A percentile compares a stretch with the other conserved stretches of the same genome.
phyloP scores from a whole-genome alignment of 2,888 invertebrate species.

The Thera britannica region DNA sequence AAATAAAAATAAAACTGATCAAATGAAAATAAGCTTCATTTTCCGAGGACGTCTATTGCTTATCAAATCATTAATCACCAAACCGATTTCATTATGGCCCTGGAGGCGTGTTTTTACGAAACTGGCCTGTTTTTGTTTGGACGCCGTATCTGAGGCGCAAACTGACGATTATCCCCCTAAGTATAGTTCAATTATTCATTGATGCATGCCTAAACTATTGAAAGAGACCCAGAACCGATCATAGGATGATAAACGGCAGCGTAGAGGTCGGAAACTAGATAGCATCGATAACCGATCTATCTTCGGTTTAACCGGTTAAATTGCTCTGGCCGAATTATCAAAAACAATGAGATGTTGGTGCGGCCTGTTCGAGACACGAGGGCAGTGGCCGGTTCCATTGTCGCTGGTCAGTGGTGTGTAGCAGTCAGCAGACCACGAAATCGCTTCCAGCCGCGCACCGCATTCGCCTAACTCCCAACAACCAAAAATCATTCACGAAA shows the following conservation, averaged over 20 bases:
- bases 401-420: slow-evolving; percentile 76
- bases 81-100: slow-evolving; percentile 2
- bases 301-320: slow-evolving; percentile 43
- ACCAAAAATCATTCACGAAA: slow-evolving; percentile 45
- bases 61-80: slow-evolving; percentile 17
- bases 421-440: slow-evolving; percentile 78
- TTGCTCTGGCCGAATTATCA: slow-evolving; percentile 66
- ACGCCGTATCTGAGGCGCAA: neutral
- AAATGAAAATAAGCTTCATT: neutral
- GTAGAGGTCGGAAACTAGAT: slow-evolving; percentile 17
- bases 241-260: slow-evolving; percentile 32
- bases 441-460: slow-evolving; percentile 67
- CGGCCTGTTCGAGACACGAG: slow-evolving; percentile 58
- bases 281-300: slow-evolving; percentile 22
- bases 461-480: slow-evolving; percentile 43
- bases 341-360: slow-evolving; percentile 66
- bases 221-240: neutral
- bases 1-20: too few relatives aligned
- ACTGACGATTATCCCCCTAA: neutral
- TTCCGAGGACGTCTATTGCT: slow-evolving; percentile 8
- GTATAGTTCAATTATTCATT: slow-evolving; percentile 1
- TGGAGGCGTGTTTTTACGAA: neutral
- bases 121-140: neutral
- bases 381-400: slow-evolving; percentile 75
- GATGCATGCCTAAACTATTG: neutral